A percentile compares a stretch with the other conserved stretches of the same genome.
Evolutionary conservation across 2,797 vertebrate genomes (phyloP).

Genomic region (Poeciliopsis presidionis): DNA sequence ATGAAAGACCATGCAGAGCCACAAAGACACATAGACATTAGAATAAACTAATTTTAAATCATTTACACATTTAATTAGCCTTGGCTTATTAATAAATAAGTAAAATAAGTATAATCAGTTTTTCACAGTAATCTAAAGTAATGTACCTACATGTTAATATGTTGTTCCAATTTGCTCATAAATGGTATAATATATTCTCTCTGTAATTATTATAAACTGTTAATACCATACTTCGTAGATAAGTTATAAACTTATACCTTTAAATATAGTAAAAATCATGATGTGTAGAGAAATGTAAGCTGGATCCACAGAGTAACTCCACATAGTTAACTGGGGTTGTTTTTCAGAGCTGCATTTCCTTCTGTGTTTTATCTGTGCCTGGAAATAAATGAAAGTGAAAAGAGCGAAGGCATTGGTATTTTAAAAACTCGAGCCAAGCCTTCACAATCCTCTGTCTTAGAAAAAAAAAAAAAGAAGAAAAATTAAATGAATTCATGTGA

Average conservation of each 20-base stretch:
- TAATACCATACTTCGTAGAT: no score
- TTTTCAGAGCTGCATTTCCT: not conserved
- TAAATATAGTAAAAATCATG: not conserved
- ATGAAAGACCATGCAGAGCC: not conserved
- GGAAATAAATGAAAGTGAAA: slow-evolving; percentile 7
- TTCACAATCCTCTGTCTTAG: slow-evolving; percentile 5
- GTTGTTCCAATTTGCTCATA: not conserved
- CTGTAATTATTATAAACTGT: not conserved
- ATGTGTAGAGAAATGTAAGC: not conserved
- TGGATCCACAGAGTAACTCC: not conserved
- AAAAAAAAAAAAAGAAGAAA: slow-evolving; percentile 3
- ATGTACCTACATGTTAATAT: not conserved
- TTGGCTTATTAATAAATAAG: not conserved
- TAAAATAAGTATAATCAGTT: not conserved
- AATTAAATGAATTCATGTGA: slow-evolving; percentile 1
- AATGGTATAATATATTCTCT: not conserved
- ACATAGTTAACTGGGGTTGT: not conserved
- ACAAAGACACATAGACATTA: not conserved
- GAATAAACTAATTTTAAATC: not conserved
- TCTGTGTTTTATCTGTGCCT: not conserved
- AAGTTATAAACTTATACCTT: not conserved
- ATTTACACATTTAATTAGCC: not conserved
- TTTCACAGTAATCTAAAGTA: no score
- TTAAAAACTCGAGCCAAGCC: not conserved
- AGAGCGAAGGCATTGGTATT: slow-evolving; percentile 1